Percentiles rank a stretch among this genome's conserved stretches.
Evolutionary conservation across 2,113 vertebrate genomes (phyloP).

Genomic region (Suricata suricatta): DNA sequence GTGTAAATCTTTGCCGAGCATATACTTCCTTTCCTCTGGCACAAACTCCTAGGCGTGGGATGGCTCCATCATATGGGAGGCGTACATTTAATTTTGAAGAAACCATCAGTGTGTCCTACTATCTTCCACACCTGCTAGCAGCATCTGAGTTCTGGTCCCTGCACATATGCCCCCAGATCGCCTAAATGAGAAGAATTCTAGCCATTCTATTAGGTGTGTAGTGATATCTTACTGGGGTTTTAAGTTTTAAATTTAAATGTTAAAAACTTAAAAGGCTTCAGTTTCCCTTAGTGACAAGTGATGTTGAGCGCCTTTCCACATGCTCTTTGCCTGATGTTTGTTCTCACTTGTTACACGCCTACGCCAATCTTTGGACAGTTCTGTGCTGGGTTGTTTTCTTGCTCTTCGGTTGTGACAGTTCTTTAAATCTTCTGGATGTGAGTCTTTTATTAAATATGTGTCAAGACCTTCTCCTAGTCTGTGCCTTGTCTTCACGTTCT

Average conservation of each 20-base stretch:
- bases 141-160: not conserved
- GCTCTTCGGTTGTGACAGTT: conserved; percentile 1
- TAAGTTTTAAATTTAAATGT: not conserved
- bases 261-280: not conserved
- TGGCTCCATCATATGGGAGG: not conserved
- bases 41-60: not conserved
- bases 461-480: not conserved
- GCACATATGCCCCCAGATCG: not conserved
- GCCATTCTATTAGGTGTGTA: not conserved
- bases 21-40: not conserved
- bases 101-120: not conserved
- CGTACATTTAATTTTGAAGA: not conserved
- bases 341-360: not conserved
- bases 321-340: not conserved
- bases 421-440: not conserved
- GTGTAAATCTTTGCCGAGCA: not conserved
- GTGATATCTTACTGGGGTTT: not conserved
- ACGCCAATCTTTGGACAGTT: not conserved
- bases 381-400: not conserved
- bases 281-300: not conserved
- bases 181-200: not conserved
- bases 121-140: not conserved
- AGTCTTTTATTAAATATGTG: not conserved
- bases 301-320: not conserved
- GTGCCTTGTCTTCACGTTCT: not conserved